Base-by-base conservation (phyloP, 2,888 invertebrate genomes). In the Cryptocephalus moraei region DNA sequence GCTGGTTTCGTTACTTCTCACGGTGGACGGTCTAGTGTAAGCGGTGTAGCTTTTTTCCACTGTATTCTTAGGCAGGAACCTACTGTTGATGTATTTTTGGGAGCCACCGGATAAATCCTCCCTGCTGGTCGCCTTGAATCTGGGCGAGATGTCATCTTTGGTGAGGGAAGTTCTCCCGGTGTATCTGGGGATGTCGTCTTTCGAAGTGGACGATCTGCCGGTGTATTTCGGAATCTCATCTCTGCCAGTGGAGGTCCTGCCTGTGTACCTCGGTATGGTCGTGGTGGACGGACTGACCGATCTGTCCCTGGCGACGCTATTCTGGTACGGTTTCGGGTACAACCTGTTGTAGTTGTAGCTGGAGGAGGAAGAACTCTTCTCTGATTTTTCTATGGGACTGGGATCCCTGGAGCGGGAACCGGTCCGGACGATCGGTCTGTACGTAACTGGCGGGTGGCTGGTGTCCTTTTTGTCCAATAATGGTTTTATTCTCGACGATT, bases 281-380 rank as follows among this genome's bases (percentile, higher is more conserved):
- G 62, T 60, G 9, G 64, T 59, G 32, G 58, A 47, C 8, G 60
- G 55, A 1, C 66, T 60, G 22, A 69, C 65, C 1, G 62, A 59
- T 51, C 62, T 56, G 58, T 70, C 70, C 47, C 67, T 57, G 49
- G 68, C 68, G 9, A 56, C 60, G 4, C 67, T 65, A 51, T 66
- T 56, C 14, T 63, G 60, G 34, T 65, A 63, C 1, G 63, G 66
- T 14, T 75, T 70, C 33, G 78, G 75, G 59, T 78, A 79, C 39
- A 78, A 61, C 65, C 78, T 75, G 43, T 65, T 68, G 39, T 74
- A 75, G 59, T 70, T 76, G 52, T 75, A 76, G 57, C 73, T 69
- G 8, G 58, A 55, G 2, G 58, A 52, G 58, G 74, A 62, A 64
- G 76, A 71, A 59, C 74, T 74, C 47, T 60, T 63, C 41, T 64